Evolutionary conservation across 2,797 vertebrate genomes (phyloP).

Genomic region (Argyrosomus regius): DNA sequence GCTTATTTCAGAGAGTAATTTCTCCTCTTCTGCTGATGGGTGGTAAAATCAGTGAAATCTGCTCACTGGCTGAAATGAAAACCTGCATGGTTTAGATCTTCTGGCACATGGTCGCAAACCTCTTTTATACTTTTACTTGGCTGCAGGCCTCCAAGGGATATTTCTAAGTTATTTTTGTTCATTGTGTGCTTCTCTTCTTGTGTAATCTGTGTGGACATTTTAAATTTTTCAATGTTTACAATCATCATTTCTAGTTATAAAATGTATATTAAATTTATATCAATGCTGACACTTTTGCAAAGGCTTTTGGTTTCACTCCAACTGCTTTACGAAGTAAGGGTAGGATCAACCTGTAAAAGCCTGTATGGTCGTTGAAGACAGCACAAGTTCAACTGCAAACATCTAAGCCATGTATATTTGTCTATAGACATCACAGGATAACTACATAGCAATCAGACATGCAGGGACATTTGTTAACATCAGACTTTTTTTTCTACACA

Average conservation of each 20-base stretch:
- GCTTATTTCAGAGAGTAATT: constrained; percentile 18
- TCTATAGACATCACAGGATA: not conserved
- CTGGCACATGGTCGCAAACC: not conserved
- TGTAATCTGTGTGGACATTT: not conserved
- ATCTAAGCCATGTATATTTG: not conserved
- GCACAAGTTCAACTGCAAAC: too few relatives aligned
- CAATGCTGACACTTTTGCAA: not conserved
- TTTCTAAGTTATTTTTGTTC: not conserved
- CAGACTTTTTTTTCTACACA: not conserved
- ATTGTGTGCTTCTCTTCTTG: not conserved
- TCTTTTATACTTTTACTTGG: not conserved
- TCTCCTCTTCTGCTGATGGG: not conserved
- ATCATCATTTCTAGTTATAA: not conserved
- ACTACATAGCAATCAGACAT: not conserved
- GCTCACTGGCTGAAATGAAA: constrained; percentile 7
- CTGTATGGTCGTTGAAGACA: too few relatives aligned
- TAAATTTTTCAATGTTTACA: too few relatives aligned
- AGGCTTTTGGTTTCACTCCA: too few relatives aligned
- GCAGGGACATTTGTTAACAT: not conserved
- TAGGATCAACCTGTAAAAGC: not conserved
- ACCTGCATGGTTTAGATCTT: not conserved
- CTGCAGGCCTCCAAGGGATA: not conserved
- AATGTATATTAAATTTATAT: too few relatives aligned
- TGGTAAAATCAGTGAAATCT: constrained; percentile 8
- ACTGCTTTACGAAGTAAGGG: not conserved